Evolutionary conservation across 2,888 invertebrate genomes (phyloP).

Genomic region (Augochlorella aurata): DNA sequence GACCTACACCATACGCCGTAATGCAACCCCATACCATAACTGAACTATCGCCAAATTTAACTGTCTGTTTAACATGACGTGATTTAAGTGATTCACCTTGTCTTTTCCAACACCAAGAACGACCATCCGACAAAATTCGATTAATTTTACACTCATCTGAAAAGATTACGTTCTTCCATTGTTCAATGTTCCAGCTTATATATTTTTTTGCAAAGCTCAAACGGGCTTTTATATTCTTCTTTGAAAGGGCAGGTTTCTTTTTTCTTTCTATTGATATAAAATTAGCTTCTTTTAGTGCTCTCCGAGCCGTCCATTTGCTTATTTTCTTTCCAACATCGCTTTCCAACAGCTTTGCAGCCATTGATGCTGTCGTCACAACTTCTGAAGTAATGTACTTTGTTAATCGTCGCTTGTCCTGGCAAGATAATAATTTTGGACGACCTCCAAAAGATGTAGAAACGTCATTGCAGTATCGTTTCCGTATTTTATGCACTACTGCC

Average conservation of each 20-base stretch:
- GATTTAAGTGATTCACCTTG: slow-evolving; percentile 32
- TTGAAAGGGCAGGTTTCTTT: too few species aligned
- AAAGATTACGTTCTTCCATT: slow-evolving; percentile 58
- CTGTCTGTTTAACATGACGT: background rate
- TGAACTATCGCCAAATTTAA: too few species aligned
- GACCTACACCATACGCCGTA: slow-evolving; percentile 25
- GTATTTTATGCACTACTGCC: slow-evolving; percentile 23
- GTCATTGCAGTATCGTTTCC: slow-evolving; percentile 24
- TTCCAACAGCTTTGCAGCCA: slow-evolving; percentile 37
- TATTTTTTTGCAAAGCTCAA: slow-evolving; percentile 58
- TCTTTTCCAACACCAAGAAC: slow-evolving; percentile 34
- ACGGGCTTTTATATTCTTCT: background rate
- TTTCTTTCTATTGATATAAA: too few species aligned
- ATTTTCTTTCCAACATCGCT: background rate
- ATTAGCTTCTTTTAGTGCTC: too few species aligned
- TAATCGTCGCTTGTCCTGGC: slow-evolving; percentile 18
- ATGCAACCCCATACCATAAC: too few species aligned
- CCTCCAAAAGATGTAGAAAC: background rate
- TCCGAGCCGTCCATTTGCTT: too few species aligned
- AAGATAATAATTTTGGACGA: background rate
- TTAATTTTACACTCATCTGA: slow-evolving; percentile 43
- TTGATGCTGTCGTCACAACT: slow-evolving; percentile 29
- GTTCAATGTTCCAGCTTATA: slow-evolving; percentile 44
- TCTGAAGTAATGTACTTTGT: slow-evolving; percentile 36
- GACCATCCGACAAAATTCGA: slow-evolving; percentile 43